Evolutionary conservation across 2,797 vertebrate species (phyloP).

Genomic region (Tangara arthus): DNA sequence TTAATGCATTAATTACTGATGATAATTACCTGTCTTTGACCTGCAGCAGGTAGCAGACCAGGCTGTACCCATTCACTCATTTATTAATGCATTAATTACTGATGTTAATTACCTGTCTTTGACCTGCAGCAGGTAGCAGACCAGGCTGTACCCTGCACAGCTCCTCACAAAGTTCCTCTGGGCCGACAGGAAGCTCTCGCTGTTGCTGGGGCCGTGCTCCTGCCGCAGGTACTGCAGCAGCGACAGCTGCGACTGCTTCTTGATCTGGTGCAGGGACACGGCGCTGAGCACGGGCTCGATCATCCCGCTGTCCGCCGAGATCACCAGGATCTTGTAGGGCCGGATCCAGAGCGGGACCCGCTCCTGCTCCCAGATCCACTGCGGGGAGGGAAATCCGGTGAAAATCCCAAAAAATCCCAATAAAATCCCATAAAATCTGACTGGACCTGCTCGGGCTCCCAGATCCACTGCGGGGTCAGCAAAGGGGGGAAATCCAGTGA

Average conservation of each 20-base stretch:
- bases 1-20: no score
- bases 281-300: conserved; percentile 95
- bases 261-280: conserved; percentile 94
- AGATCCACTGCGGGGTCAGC: no score
- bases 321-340: conserved; percentile 94
- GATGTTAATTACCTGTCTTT: no score
- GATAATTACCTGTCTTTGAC: no score
- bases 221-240: conserved; percentile 90
- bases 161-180: conserved; percentile 95
- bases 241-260: conserved; percentile 94
- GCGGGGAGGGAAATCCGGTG: background rate
- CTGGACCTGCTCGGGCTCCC: no score
- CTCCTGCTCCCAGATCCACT: conserved; percentile 85
- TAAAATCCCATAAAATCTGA: no score
- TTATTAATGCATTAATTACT: no score
- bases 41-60: no score
- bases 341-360: conserved; percentile 92
- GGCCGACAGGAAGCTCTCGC: conserved; percentile 89
- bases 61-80: no score
- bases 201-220: conserved; percentile 88
- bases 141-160: conserved; percentile 84
- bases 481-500: no score
- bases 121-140: no score
- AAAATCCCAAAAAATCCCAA: background rate
- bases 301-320: conserved; percentile 95